Evolutionary conservation across 2,888 invertebrate genomes (phyloP).

Genomic region (Pantelozetes paolii): DNA sequence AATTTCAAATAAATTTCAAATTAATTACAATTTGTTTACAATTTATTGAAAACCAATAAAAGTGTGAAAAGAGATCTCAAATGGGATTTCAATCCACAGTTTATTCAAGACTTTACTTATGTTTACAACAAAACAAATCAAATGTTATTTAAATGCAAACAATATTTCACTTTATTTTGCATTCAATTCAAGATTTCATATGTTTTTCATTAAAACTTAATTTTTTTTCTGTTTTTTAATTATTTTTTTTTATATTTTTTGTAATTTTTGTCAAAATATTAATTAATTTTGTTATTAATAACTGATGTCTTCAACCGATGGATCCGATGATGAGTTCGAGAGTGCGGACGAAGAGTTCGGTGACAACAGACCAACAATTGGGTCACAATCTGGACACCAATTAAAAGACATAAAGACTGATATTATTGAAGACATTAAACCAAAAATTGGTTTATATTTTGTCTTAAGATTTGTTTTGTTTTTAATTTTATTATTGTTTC

Average conservation of each 20-base stretch:
- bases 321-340: conserved; percentile 15
- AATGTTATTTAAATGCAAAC: no score
- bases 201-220: no score
- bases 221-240: background rate
- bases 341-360: conserved; percentile 26
- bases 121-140: no score
- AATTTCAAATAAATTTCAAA: background rate
- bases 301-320: conserved; percentile 14
- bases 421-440: no score
- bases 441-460: no score
- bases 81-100: no score
- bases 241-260: background rate
- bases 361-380: background rate
- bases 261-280: background rate
- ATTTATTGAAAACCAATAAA: no score
- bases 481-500: no score
- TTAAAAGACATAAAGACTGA: background rate
- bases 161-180: no score
- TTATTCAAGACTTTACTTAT: no score
- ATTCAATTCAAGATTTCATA: no score
- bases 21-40: background rate
- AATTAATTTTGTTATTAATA: background rate
- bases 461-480: no score
- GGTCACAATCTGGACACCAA: background rate
- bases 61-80: background rate